Evolutionary conservation across 1,140 invertebrate genomes (phyloP), one percentile per base, ranked within the genome.

Genomic region (Homarus americanus): DNA sequence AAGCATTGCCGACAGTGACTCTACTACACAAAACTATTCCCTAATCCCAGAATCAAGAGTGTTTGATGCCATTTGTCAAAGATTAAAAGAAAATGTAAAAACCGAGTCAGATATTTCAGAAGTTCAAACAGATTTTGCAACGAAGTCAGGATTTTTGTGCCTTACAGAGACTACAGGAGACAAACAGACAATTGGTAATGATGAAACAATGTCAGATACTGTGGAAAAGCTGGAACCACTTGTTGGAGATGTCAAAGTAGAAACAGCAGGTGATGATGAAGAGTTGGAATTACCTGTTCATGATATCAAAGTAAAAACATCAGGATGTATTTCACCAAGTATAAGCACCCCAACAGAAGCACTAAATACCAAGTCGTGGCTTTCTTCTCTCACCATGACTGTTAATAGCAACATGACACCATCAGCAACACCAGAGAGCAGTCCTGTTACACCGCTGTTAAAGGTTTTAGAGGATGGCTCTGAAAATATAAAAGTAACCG

Each of bases 281-380:
- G 2, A 32, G 63, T 24, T 5, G 24, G 53, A 58, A 15, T 15
- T 1, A 58, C 24, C 53, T 10, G 9, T 49, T 49, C 9, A 49
- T 49, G 53, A 24, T 58, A 24, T 20, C 12, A 4, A 58, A 20
- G 53, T 58, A 15, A 58, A 20, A 58, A 58, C 53, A 15, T 58
- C 53, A 58, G 53, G 53, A 20, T 58, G 53, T 24, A 24, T 28
- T 28, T 85, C 82, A 1, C 40, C 66, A 73, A 34, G 40, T 69
- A 44, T 32, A 41, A 44, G 17, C 36, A 40, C 36, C 2, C 38
- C 63, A 28, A 34, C 40, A 32, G 34, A 63, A 75, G 20, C 73
- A 53, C 36, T 49, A 20, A 32, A n/a, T n/a, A 58, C 83, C 24
- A 86, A 72, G 53, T 86, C 83, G 28, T 86, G 83, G 83, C 69